Evolutionary conservation across 2,113 vertebrate species (phyloP).

Genomic region (Capricornis sumatraensis): DNA sequence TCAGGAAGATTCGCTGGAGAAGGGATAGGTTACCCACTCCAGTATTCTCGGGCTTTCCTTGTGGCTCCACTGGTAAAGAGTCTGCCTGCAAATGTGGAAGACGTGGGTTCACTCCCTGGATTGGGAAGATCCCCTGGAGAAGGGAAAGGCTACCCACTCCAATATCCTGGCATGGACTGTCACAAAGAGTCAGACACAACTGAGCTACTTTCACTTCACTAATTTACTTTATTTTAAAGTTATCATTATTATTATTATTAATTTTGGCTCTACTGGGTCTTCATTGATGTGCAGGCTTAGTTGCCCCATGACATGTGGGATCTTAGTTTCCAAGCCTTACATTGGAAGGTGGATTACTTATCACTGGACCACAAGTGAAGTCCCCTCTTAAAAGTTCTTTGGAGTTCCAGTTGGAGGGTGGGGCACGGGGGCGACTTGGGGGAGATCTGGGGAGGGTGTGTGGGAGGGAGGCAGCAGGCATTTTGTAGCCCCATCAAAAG

Average conservation of each 20-base stretch:
- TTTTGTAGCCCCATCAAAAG: rapidly evolving
- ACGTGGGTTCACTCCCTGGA: neutral
- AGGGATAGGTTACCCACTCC: neutral
- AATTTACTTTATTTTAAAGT: neutral
- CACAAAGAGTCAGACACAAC: neutral
- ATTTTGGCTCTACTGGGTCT: neutral
- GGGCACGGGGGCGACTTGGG: too few species aligned
- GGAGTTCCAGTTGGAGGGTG: neutral
- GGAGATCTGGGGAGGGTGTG: neutral
- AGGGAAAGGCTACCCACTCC: neutral
- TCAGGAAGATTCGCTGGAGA: neutral
- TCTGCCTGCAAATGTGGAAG: neutral
- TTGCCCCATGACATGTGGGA: neutral
- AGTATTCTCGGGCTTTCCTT: neutral
- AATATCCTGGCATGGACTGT: neutral
- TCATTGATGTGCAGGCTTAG: neutral
- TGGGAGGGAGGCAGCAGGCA: neutral
- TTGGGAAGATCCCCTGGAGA: neutral
- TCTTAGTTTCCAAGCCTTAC: neutral
- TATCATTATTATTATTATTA: neutral
- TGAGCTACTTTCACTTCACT: neutral
- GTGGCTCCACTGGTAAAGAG: neutral
- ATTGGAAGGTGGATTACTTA: neutral
- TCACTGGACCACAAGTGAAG: neutral
- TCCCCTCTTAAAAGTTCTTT: neutral